Conservation (phyloP, 35 echinoderm and acorn worm genomes). For the Heliocidaris tuberculata region DNA sequence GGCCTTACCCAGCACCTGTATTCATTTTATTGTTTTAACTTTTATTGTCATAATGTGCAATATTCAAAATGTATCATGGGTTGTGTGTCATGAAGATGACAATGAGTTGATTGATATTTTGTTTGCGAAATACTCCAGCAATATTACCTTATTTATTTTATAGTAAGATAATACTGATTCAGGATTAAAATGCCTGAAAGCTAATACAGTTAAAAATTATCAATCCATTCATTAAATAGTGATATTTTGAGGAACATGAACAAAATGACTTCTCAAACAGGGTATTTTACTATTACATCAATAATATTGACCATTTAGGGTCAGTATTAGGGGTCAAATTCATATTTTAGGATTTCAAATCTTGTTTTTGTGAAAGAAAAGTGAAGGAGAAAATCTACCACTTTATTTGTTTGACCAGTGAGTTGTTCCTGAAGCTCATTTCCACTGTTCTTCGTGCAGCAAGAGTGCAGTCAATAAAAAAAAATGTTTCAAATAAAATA, state of each 20-base stretch:
- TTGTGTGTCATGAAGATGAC: not conserved
- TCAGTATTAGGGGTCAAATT: not conserved
- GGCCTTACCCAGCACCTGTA: not conserved
- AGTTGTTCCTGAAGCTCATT: not conserved
- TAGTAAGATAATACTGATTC: no score
- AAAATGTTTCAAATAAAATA: not conserved
- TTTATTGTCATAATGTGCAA: not conserved
- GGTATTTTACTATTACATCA: not conserved
- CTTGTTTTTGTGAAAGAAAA: not conserved
- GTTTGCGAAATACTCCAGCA: no score
- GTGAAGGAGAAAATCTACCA: not conserved
- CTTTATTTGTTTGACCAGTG: not conserved
- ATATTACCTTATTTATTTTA: no score
- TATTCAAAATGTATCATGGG: not conserved
- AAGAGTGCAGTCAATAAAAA: not conserved
- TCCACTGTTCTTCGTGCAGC: not conserved
- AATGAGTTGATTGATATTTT: not conserved
- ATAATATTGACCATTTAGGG: no score
- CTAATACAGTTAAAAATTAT: no score
- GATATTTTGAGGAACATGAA: not conserved
- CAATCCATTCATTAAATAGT: no score
- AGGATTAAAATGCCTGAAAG: no score
- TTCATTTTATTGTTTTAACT: not conserved
- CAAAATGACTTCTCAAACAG: not conserved
- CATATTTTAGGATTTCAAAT: not conserved